Base-by-base conservation (phyloP, 2,797 vertebrate species). In the Leptodactylus fallax region DNA sequence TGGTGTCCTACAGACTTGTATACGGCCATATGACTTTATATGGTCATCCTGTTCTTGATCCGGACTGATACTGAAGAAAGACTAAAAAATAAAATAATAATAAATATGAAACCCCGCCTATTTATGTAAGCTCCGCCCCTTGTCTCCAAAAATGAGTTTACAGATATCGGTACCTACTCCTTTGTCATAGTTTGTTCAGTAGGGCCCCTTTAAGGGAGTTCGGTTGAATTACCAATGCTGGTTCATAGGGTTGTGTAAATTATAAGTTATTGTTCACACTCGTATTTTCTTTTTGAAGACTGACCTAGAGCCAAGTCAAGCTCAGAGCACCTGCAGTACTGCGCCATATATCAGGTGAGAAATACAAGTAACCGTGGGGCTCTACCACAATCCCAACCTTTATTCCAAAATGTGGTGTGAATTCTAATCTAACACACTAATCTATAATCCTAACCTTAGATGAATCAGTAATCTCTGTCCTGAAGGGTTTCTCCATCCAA, bases 321-420 rank as follows among this genome's bases (percentile, higher is more conserved):
- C 47, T 58, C 61, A 55, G 12, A 49, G 25, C 13, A 47, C 69
- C 7, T 16, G 21, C 17, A 60, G 45, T 36, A n/a, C 67, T 47
- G 17, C 21, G 4, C 36, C 81, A 51, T 56, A 49, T 14, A 25
- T 65, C 56, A 87, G 89, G 91, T 92, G 7, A 36, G 21, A 14
- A 55, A 19, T 72, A 12, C 16, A 3, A 90, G 91, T 4, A 91
- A 87, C n/a, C 47, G 3, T 72, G 17, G 16, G 36, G 0, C 19
- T 9, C 27, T 74, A 13, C 17, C 17, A 45, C 14, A 72, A 19
- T 45, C 19, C 19, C 19, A 49, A 19, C 5, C 7, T 36, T 36
- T 36, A 36, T 36, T 4, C 36, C 36, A 36, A 36, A 36, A 36
- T 36, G 36, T 2, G 36, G 4, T 36, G 36, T 36, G n/a, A n/a